Evolutionary conservation across 2,888 invertebrate species (phyloP), one percentile per base, ranked within the genome.

Genomic region (Chymomyza amoena): DNA sequence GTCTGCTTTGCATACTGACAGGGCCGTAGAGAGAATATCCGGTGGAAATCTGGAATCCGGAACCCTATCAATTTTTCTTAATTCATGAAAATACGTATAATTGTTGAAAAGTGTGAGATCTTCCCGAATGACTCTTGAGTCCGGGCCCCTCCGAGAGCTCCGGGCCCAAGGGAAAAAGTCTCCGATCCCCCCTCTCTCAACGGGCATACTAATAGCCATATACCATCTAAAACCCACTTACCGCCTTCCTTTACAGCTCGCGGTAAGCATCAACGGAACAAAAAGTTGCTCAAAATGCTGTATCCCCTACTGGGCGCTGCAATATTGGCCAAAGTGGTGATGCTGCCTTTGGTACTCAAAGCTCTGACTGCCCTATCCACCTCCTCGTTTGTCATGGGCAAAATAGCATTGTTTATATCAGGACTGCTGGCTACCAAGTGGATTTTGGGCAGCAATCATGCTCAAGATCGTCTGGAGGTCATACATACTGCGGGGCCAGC

Each of bases 321-420:
- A 28, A 83, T 95, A 18, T 92, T 95, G 63, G 94, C 95, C 1
- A 95, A 95, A 88, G 93, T 94, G 50, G 90, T 96, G 2, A 81
- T 96, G 9, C 91, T 96, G 61, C 95, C 96, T 0, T 91, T 95
- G 50, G 93, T 95, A 0, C 89, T 96, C 65, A 96, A 96, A 83
- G 93, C 94, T 1, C 90, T 96, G 73, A 94, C 95, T 1, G 93
- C 95, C 54, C 90, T 96, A 61, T 94, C 95, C 25, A 94, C 94
- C 72, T 89, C 91, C 16, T 90, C 91, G 6, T 90, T 91, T 76
- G 79, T 92, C 32, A 89, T 92, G 87, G 90, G 90, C 57, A 92
- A 91, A 86, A 87, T 91, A 45, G 91, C 92, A 1, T 70, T 92
- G 52, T 74, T 88, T 9, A 81, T 88, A 13, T 89, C 91, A 1